Percentiles rank a stretch among this genome's conserved stretches.
Conservation (phyloP, 2,113 vertebrate species). For the Passer domesticus region DNA sequence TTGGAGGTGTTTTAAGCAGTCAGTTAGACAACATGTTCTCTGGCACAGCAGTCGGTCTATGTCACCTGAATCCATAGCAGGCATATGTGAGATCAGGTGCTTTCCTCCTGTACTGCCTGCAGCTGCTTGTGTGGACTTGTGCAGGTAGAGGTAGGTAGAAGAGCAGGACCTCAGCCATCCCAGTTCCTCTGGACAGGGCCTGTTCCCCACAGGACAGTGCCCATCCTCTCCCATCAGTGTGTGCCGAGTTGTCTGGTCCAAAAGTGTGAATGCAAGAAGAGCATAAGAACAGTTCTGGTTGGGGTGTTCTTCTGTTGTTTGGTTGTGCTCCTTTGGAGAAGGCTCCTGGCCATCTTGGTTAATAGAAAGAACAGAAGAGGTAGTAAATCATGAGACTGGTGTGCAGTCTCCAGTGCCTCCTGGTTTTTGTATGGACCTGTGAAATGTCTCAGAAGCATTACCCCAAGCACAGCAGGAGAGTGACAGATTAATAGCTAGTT, state of each 20-base stretch:
- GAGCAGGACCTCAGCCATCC: not conserved
- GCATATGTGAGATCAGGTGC: not conserved
- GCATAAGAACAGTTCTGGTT: not conserved
- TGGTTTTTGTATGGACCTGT: not conserved
- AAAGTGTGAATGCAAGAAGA: not conserved
- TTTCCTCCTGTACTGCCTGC: not conserved
- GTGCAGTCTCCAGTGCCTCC: not conserved
- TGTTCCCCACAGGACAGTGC: not conserved
- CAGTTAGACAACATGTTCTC: not conserved
- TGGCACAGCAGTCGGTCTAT: not conserved
- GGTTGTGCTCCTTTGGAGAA: not conserved
- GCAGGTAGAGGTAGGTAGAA: not conserved
- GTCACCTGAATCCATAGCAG: not conserved
- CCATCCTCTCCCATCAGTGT: not conserved
- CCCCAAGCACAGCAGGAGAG: not conserved
- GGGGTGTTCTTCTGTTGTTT: not conserved
- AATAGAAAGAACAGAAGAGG: not conserved
- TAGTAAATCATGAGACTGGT: not conserved
- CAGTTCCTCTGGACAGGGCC: not conserved
- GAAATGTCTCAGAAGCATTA: not conserved
- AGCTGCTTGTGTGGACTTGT: accelerated
- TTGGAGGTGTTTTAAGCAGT: not conserved
- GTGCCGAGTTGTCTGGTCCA: not conserved
- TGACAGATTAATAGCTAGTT: not conserved
- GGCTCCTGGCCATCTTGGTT: not conserved